Evolutionary conservation across 2,113 vertebrate genomes (phyloP), one percentile per base, ranked within the genome.

Genomic region (Barbus barbus): DNA sequence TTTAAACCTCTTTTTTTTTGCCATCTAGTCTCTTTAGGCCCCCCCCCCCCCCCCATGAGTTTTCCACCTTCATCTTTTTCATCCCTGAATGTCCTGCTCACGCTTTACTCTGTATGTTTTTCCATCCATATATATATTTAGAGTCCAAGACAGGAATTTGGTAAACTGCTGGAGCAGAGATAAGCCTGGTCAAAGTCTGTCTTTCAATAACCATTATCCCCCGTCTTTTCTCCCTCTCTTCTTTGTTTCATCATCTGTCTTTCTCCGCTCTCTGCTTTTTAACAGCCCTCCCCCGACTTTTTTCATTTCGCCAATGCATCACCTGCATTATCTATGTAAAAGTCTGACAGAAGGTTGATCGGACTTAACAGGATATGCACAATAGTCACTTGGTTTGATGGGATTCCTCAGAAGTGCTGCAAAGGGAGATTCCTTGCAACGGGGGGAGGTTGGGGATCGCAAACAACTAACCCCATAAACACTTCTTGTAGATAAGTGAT

Each of bases 211-310:
- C 75, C 82, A 61, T 51, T 78, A 72, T 31, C 51, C 11, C 67
- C 76, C 77, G 56, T 78, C 72, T 61, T 77, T 83, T 67, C 72
- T 82, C 81, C 83, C 82, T 71, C 81, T 20, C 87, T 89, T 92
- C 91, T 94, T 94, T 94, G 93, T 94, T 93, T 90, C 90, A 88
- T 94, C 93, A 93, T 93, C 93, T 93, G 91, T 92, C 92, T 86
- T 74, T 85, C 88, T 82, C 85, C 77, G 71, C 56, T 78, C 88
- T 82, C 85, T 80, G 71, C 56, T 81, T 81, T 75, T 80, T 78
- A 76, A 86, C 86, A n/a, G 26, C 41, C 85, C 85, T 76, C 86
- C 83, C 87, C 86, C 81, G 65, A 84, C 84, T 63, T 88, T 85
- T 85, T 89, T 87, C 74, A 79, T 91, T 87, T 90, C 85, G 87